Evolutionary conservation across 2,113 vertebrate species (phyloP).

Genomic region (Oxygymnocypris stewartii): DNA sequence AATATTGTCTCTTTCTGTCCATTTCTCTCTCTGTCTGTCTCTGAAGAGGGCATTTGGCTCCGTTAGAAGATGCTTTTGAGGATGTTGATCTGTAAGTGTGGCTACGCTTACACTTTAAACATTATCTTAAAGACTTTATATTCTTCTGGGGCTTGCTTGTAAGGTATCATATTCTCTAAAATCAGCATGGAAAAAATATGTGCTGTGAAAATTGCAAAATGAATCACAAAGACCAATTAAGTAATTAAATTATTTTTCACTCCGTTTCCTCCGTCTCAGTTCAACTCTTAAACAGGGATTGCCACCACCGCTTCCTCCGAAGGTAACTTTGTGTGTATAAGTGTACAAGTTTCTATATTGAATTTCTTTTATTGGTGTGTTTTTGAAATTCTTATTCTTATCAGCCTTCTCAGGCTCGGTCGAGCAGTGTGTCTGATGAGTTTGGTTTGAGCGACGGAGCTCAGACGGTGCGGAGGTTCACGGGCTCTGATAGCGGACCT

Average conservation of each 20-base stretch:
- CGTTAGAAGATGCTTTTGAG: conserved; percentile 81
- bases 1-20: conserved; percentile 20
- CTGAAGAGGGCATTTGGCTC: conserved; percentile 80
- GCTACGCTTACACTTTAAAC: neutral
- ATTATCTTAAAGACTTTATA: neutral
- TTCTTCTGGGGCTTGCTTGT: conserved; percentile 7
- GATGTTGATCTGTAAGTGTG: conserved; percentile 83
- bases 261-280: conserved; percentile 63
- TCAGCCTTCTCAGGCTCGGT: conserved; percentile 76
- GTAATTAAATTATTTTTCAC: neutral
- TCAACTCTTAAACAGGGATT: conserved; percentile 86
- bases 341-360: neutral
- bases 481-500: conserved; percentile 78
- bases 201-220: neutral
- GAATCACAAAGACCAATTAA: neutral
- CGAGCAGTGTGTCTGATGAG: conserved; percentile 85
- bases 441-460: conserved; percentile 79
- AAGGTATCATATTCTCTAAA: neutral
- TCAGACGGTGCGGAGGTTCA: conserved; percentile 86
- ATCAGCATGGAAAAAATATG: neutral
- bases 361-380: neutral
- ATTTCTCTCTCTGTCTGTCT: conserved; percentile 6
- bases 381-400: conserved; percentile 39
- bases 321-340: conserved; percentile 75
- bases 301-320: conserved; percentile 92